Base-by-base conservation (phyloP, 2,888 invertebrate genomes). In the Oligia fasciuncula region DNA sequence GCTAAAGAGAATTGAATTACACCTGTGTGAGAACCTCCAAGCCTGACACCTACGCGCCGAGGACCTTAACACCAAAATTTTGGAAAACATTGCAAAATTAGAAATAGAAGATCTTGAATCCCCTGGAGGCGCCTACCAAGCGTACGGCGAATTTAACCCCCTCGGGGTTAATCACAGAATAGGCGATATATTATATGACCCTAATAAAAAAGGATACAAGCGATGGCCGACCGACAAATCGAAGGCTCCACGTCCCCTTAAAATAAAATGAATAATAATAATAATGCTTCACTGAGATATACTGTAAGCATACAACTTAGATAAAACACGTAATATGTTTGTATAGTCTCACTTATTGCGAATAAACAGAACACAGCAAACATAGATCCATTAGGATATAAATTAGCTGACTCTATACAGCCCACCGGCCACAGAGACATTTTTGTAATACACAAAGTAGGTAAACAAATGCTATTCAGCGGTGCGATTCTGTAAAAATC, bases 21-120 rank as follows among this genome's bases (percentile, higher is more conserved):
- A 14, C 23, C 4, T 73, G 11, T 29, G 5, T 11, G 60, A 13
- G n/a, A 43, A 0, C n/a, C 17, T 35, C 23, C 4, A 5, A 43
- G 6, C 35, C 35, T 83, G 79, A 76, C 81, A 81, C 51, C 74
- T 83, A 54, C 72, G 78, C 23, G 75, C 62, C 43, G 57, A 73
- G 29, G 70, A 79, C 40, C 51, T 73, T 23, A 73, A 65, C 54
- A 73, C 40, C 40, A 66, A 66, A 54, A 73, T 73, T 43, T 67
- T 74, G 66, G n/a, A 76, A 63, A 68, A 62, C 3, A 49, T 62
- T 19, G 17, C 49, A n/a, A n/a, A 76, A 71, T 40, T 66, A 76
- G 19, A 40, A 49, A 60, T 72, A 60, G 72, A 63, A 72, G 72
- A 77, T 57, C 49, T 76, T 49, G 62, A 63, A 69, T 43, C 40